Conservation (phyloP, 2,113 vertebrate genomes). For the Serinus canaria region DNA sequence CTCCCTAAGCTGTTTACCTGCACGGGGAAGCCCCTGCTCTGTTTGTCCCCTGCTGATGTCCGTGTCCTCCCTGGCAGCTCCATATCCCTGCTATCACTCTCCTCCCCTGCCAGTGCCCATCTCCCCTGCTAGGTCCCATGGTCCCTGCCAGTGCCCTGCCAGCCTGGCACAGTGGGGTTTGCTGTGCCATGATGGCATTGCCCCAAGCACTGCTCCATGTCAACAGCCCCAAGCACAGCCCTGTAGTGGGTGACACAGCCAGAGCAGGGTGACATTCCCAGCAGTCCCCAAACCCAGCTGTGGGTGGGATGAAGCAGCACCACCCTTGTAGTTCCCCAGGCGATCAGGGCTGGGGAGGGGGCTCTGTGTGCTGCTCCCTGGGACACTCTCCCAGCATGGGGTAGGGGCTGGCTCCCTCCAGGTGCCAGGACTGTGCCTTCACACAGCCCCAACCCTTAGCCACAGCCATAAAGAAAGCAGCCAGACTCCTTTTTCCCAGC, state of each 20-base stretch:
- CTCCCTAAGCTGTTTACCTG: not conserved
- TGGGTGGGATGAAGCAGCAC: not conserved
- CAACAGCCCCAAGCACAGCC: not conserved
- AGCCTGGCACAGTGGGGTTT: not conserved
- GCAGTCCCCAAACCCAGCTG: not conserved
- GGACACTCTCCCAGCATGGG: not conserved
- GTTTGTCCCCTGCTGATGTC: not conserved
- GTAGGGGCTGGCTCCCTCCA: not conserved
- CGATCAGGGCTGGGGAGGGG: not conserved
- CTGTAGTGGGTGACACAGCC: not conserved
- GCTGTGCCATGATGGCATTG: not conserved
- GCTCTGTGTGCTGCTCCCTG: not conserved
- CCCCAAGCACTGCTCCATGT: not conserved
- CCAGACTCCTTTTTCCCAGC: not conserved
- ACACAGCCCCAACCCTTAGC: not conserved
- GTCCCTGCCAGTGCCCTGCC: not conserved
- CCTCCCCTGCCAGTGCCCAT: not conserved
- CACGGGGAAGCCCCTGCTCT: not conserved
- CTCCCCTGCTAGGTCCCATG: not conserved
- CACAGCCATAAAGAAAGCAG: not conserved
- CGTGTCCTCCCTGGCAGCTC: not conserved
- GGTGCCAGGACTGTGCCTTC: not conserved
- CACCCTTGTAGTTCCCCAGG: not conserved
- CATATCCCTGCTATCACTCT: rapidly evolving
- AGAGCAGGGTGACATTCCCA: not conserved